phyloP scores from a whole-genome alignment of 2,113 vertebrate species.

The Melospiza melodia region DNA sequence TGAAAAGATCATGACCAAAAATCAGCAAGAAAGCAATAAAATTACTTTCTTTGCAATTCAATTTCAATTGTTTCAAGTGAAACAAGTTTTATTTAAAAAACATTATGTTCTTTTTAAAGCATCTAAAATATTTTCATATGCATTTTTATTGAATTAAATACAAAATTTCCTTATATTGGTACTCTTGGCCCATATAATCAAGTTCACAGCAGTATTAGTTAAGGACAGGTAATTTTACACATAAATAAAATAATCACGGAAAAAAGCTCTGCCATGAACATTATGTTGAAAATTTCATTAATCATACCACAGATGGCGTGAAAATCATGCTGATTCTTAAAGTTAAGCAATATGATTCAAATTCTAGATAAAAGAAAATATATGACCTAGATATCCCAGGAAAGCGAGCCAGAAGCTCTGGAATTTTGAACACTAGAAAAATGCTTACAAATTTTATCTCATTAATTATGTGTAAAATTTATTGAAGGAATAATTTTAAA shows the following conservation, averaged over 20 bases:
- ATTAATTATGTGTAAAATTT: background rate
- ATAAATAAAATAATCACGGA: background rate
- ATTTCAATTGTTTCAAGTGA: background rate
- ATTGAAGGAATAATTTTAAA: background rate
- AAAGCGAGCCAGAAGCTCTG: background rate
- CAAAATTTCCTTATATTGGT: background rate
- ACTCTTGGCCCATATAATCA: background rate
- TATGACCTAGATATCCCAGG: background rate
- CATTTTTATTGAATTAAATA: background rate
- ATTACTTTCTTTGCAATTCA: background rate
- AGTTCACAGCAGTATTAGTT: background rate
- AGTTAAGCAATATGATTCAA: background rate
- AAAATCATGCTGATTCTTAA: background rate
- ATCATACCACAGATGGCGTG: background rate
- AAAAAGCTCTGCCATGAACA: background rate
- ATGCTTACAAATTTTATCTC: background rate
- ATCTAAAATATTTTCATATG: background rate
- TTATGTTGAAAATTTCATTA: background rate
- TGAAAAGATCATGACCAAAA: background rate
- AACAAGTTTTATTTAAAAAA: background rate
- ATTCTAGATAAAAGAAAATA: background rate
- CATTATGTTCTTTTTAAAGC: background rate
- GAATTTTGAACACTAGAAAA: background rate
- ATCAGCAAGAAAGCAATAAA: background rate
- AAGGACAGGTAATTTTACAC: background rate